Percentiles rank a stretch among this genome's conserved stretches.
These are phyloP conservation scores for Tautogolabrus adspersus DNA, from an alignment of 2,113 vertebrate species.

Conservation along the genomic window DNA sequence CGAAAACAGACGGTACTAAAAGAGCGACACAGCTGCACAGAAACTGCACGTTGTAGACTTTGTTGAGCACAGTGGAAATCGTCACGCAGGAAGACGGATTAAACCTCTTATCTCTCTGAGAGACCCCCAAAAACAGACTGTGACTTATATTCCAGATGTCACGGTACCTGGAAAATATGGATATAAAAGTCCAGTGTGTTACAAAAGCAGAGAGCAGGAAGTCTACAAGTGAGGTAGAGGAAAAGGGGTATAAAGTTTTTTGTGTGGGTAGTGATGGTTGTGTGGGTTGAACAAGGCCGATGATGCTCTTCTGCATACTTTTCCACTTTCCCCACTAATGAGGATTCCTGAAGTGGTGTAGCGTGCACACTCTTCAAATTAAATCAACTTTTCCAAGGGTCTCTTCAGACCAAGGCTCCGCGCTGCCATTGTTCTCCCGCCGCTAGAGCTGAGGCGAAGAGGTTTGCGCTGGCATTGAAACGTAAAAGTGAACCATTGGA, in stretches of 20 bases:
- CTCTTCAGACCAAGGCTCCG: constrained; percentile 66
- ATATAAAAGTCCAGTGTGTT: neutral
- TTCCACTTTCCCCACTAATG: constrained; percentile 9
- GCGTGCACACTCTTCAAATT: constrained; percentile 45
- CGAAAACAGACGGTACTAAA: no score
- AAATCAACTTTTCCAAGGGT: constrained; percentile 62
- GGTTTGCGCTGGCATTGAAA: constrained; percentile 47
- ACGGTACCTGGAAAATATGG: no score
- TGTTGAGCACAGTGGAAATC: no score
- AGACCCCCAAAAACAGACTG: no score
- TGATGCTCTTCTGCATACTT: constrained; percentile 22
- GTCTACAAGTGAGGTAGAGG: neutral
- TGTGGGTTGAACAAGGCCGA: constrained; percentile 28
- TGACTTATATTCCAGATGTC: no score
- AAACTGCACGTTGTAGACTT: no score
- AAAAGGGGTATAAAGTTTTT: neutral
- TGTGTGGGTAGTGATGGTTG: neutral
- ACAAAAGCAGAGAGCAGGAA: neutral
- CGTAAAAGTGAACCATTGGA: constrained; percentile 64
- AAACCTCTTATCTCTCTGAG: no score
- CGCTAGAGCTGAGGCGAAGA: constrained; percentile 12
- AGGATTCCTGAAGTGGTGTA: constrained; percentile 59
- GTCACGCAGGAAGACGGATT: no score
- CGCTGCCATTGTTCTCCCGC: constrained; percentile 50
- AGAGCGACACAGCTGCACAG: no score